Conservation (phyloP, 1,140 invertebrate species). For the Rhagoletis zephyria region DNA sequence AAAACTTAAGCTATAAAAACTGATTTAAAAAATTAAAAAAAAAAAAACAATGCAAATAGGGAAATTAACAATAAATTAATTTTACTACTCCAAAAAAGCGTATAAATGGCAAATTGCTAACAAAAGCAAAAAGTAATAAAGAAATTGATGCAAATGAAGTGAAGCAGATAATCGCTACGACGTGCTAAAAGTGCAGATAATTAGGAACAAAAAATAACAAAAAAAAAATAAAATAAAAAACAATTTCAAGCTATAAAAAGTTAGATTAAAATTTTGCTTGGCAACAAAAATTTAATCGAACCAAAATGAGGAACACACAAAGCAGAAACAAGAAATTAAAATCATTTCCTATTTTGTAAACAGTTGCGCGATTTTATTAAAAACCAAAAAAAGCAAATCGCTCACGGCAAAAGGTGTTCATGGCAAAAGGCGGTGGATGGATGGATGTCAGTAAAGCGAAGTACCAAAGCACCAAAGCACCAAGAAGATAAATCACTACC, state of each 20-base stretch:
- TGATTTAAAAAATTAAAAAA: not conserved
- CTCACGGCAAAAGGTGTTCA: not conserved
- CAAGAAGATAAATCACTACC: not conserved
- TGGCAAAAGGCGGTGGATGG: not conserved
- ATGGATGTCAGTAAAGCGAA: not conserved
- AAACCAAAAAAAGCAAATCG: not conserved
- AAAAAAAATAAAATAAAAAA: not conserved
- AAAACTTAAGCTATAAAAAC: not conserved
- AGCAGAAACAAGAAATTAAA: not conserved
- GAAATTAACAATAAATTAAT: not conserved
- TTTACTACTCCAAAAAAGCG: not conserved
- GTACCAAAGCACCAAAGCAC: not conserved
- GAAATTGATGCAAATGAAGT: not conserved
- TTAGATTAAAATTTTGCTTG: not conserved
- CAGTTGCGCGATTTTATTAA: not conserved
- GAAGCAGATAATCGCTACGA: not conserved
- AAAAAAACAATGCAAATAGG: not conserved
- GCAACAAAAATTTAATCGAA: not conserved
- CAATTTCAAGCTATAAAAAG: not conserved
- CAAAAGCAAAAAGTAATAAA: not conserved
- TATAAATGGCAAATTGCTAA: not conserved
- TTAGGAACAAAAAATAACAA: not conserved
- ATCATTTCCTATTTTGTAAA: slow-evolving; percentile 33
- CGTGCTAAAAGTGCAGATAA: not conserved
- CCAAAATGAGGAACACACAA: not conserved